Evolutionary conservation across 2,797 vertebrate genomes (phyloP).

Genomic region (Anguilla anguilla): DNA sequence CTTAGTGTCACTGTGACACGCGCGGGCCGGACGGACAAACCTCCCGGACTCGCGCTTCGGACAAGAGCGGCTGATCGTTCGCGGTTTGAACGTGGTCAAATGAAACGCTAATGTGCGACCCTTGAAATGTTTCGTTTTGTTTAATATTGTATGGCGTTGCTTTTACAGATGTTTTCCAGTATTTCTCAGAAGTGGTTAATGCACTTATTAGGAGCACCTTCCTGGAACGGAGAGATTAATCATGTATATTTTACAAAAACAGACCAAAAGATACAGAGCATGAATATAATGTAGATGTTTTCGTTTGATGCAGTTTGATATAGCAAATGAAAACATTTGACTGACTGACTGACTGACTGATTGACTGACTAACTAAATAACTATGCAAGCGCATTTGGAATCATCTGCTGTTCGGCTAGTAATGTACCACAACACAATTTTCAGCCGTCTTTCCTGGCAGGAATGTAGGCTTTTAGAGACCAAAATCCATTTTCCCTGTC

Average conservation of each 20-base stretch:
- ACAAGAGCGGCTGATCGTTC: neutral
- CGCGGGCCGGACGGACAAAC: neutral
- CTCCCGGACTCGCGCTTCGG: neutral
- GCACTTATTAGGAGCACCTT: too few species aligned
- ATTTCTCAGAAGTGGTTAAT: too few species aligned
- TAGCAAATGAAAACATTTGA: neutral
- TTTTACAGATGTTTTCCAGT: too few species aligned
- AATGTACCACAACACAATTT: slow-evolving; percentile 38
- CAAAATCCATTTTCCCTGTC: slow-evolving; percentile 23
- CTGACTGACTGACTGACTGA: neutral
- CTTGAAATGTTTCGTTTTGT: too few species aligned
- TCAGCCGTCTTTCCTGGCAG: slow-evolving; percentile 41
- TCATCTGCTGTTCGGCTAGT: neutral
- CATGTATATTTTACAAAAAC: slow-evolving; percentile 32
- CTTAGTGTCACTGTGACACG: neutral
- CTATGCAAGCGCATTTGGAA: neutral
- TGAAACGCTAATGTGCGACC: too few species aligned
- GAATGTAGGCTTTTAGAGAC: slow-evolving; percentile 37
- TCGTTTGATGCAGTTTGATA: neutral
- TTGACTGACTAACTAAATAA: neutral
- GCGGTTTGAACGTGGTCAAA: neutral
- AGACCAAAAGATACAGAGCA: slow-evolving; percentile 21
- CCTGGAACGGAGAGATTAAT: too few species aligned
- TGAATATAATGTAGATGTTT: neutral
- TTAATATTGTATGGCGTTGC: too few species aligned